These are phyloP conservation scores for Turritopsis rubra DNA, from an alignment of 30 jellyfish, hydroid and myxozoan species.

Conservation along the genomic window DNA sequence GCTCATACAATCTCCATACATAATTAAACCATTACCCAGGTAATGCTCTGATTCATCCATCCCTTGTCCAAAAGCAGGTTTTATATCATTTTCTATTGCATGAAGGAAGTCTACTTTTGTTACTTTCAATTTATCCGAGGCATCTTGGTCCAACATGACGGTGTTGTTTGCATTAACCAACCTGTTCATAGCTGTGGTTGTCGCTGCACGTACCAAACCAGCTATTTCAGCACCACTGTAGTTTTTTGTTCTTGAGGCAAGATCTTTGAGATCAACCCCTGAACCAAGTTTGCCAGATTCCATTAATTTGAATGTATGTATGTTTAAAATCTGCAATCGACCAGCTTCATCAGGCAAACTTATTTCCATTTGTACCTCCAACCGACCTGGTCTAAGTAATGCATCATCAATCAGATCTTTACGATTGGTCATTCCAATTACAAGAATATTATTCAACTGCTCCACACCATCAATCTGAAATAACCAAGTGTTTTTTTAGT, in stretches of 20 bases:
- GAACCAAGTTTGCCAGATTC: slow-evolving; percentile 45
- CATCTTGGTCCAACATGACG: slow-evolving; percentile 64
- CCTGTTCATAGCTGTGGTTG: slow-evolving; percentile 89
- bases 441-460: slow-evolving; percentile 82
- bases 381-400: slow-evolving; percentile 93
- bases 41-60: slow-evolving; percentile 73
- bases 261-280: slow-evolving; percentile 45
- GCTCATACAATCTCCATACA: slow-evolving; percentile 68
- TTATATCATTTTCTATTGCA: slow-evolving; percentile 82
- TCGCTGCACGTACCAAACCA: slow-evolving; percentile 98
- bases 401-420: slow-evolving; percentile 95
- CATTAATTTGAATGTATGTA: slow-evolving; percentile 70
- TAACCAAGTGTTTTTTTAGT: too few species aligned
- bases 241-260: slow-evolving; percentile 82
- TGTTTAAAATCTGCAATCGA: slow-evolving; percentile 76
- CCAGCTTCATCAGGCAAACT: slow-evolving; percentile 95
- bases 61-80: slow-evolving; percentile 92
- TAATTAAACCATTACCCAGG: slow-evolving; percentile 77
- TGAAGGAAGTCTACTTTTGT: slow-evolving; percentile 63
- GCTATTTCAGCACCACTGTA: slow-evolving; percentile 99
- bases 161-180: slow-evolving; percentile 65
- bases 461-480: slow-evolving; percentile 99
- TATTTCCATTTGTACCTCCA: slow-evolving; percentile 95
- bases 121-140: slow-evolving; percentile 50
- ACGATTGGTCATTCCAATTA: slow-evolving; percentile 98